Percentiles rank a stretch among this genome's conserved stretches.
These are phyloP conservation scores for Ctenomys sociabilis DNA, from an alignment of 2,113 vertebrate genomes.

Conservation along the genomic window DNA sequence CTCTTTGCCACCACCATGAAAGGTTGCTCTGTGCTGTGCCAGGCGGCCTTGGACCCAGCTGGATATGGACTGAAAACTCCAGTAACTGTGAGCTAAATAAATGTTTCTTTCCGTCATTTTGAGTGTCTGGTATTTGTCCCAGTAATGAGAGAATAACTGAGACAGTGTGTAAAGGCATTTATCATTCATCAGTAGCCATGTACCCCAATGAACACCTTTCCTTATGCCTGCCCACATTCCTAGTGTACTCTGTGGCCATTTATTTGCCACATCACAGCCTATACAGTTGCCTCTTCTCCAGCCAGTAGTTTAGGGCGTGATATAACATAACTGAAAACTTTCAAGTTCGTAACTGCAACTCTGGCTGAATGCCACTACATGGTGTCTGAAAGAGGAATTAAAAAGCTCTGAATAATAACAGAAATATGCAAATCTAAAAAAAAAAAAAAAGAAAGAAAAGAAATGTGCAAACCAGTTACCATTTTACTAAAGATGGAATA, in stretches of 20 bases:
- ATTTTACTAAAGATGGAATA: constrained; percentile 4
- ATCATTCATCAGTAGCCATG: constrained; percentile 21
- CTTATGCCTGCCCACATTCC: background rate
- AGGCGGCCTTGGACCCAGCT: too few relatives aligned
- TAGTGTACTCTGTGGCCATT: background rate
- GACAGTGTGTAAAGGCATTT: constrained; percentile 2
- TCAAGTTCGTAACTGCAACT: background rate
- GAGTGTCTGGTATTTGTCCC: too few relatives aligned
- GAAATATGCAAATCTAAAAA: background rate
- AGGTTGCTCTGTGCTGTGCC: too few relatives aligned
- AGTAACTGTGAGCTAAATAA: too few relatives aligned
- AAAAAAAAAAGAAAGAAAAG: too few relatives aligned
- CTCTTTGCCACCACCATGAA: too few relatives aligned
- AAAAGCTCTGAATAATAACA: background rate
- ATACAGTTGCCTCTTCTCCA: background rate
- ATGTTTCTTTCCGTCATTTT: too few relatives aligned
- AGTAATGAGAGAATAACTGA: too few relatives aligned
- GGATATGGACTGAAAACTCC: too few relatives aligned
- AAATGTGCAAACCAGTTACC: background rate
- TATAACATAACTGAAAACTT: background rate
- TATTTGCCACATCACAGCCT: background rate
- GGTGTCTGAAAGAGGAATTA: background rate
- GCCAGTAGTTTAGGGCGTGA: background rate
- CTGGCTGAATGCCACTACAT: background rate
- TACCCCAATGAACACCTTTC: background rate